A percentile compares a stretch with the other conserved stretches of the same genome.
phyloP scores from a whole-genome alignment of 2,113 vertebrate species.

The Syngnathus scovelli region DNA sequence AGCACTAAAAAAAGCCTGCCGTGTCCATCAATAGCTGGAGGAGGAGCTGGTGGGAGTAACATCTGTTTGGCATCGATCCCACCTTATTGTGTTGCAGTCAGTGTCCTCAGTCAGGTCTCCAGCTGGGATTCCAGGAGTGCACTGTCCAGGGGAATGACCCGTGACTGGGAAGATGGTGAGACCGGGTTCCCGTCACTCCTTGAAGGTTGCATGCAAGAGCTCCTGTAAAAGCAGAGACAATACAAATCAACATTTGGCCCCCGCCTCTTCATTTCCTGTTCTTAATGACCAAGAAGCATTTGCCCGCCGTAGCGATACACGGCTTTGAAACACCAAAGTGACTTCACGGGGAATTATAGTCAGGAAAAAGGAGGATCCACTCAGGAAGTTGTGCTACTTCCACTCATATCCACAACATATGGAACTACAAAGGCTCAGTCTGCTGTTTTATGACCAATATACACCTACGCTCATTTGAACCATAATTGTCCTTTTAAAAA shows the following conservation, averaged over 20 bases:
- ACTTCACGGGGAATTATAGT: conserved; percentile 1
- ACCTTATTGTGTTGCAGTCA: conserved; percentile 53
- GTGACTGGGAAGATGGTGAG: conserved; percentile 44
- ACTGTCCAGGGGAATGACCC: conserved; percentile 40
- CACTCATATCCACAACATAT: conserved; percentile 3
- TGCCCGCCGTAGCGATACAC: not conserved
- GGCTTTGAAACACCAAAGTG: not conserved
- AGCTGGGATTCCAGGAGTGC: conserved; percentile 46
- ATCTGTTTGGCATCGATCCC: conserved; percentile 66
- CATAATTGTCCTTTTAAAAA: conserved; percentile 6
- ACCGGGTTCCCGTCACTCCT: conserved; percentile 38
- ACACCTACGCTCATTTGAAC: not conserved
- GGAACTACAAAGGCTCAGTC: conserved; percentile 1
- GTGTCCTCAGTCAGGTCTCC: conserved; percentile 34
- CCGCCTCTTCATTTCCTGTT: conserved; percentile 22
- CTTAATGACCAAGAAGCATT: conserved; percentile 15
- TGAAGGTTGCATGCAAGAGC: conserved; percentile 13
- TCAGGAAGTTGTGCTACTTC: conserved; percentile 11
- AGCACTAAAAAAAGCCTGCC: conserved; percentile 24
- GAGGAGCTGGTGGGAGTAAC: conserved; percentile 46
- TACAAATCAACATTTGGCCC: conserved; percentile 36
- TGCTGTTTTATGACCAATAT: conserved; percentile 7
- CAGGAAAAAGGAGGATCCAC: conserved; percentile 21
- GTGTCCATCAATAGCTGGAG: conserved; percentile 44
- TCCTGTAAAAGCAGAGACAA: conserved; percentile 30